Conservation (phyloP, 2,888 invertebrate genomes). For the Leistus spinibarbis region DNA sequence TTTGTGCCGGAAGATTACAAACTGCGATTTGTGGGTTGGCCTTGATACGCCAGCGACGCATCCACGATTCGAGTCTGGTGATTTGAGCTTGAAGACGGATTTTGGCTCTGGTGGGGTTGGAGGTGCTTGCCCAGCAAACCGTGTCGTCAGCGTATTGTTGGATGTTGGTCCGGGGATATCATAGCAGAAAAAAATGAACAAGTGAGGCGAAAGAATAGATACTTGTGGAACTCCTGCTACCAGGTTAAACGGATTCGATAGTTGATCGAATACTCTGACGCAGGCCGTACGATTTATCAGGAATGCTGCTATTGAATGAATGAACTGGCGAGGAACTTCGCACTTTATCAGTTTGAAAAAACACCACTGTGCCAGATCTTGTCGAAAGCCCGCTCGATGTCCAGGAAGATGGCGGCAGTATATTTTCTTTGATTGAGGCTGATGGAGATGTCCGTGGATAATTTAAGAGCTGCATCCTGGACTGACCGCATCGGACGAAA, state of each 20-base stretch:
- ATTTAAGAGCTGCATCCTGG: neutral
- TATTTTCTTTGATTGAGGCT: neutral
- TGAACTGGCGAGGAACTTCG: neutral
- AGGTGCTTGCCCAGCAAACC: neutral
- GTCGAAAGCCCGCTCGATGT: conserved; percentile 13
- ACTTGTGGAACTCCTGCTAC: neutral
- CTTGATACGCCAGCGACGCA: neutral
- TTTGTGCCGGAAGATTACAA: neutral
- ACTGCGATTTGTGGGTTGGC: neutral
- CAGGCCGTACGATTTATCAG: neutral
- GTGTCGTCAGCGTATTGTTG: neutral
- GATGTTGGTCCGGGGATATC: neutral
- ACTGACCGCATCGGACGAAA: neutral
- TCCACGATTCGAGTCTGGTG: neutral
- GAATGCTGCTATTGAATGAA: neutral
- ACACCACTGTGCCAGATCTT: neutral
- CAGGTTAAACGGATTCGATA: neutral
- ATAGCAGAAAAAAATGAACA: neutral
- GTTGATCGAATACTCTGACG: neutral
- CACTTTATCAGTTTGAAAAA: no score
- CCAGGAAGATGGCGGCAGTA: neutral
- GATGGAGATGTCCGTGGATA: neutral
- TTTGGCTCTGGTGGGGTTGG: neutral
- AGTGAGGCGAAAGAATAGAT: neutral
- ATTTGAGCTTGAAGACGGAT: neutral